phyloP scores from a whole-genome alignment of 2,888 invertebrate genomes.

The Euclidia mi region DNA sequence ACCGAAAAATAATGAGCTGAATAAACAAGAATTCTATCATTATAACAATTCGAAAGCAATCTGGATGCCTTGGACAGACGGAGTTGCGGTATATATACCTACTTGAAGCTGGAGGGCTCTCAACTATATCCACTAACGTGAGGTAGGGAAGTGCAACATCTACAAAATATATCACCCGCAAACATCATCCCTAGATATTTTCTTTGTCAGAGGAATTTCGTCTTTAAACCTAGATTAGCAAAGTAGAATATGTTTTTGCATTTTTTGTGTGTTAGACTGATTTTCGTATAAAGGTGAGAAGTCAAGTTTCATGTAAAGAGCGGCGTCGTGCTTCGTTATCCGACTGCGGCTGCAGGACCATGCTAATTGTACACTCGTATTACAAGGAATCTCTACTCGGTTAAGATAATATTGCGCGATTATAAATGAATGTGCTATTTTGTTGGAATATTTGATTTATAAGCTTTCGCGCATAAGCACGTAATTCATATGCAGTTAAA shows the following conservation, averaged over 20 bases:
- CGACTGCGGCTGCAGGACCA: conserved; percentile 70
- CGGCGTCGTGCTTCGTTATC: conserved; percentile 81
- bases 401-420: conserved; percentile 17
- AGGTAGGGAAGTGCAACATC: conserved; percentile 72
- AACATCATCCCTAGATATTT: conserved; percentile 51
- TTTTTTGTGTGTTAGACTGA: conserved; percentile 33
- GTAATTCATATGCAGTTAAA: too few species aligned
- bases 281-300: conserved; percentile 63
- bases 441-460: not conserved
- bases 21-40: conserved; percentile 41
- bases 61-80: conserved; percentile 55
- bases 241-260: conserved; percentile 32
- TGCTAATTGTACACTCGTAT: conserved; percentile 79
- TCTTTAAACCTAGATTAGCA: conserved; percentile 13
- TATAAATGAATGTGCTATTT: not conserved
- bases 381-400: conserved; percentile 58
- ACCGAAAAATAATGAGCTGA: not conserved
- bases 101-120: conserved; percentile 68
- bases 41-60: conserved; percentile 49
- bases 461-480: too few species aligned
- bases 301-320: conserved; percentile 79
- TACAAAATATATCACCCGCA: conserved; percentile 47
- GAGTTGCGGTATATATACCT: conserved; percentile 68
- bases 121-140: conserved; percentile 70
- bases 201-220: conserved; percentile 8